Percentiles rank a stretch among this genome's conserved stretches.
Evolutionary conservation across 2,113 vertebrate species (phyloP).

Genomic region (Sturnus vulgaris): DNA sequence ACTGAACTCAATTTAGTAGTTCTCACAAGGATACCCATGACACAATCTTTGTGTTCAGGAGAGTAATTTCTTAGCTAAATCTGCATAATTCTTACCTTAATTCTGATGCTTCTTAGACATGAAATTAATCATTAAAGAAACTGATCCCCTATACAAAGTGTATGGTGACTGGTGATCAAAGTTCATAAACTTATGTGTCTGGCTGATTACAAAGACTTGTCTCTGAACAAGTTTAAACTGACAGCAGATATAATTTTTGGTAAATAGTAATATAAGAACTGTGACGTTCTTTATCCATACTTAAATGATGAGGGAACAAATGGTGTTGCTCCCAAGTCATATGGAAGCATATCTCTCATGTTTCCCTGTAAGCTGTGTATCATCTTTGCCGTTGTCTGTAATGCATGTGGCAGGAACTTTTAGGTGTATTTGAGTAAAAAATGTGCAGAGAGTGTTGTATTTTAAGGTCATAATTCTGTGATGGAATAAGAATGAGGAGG

Average conservation of each 20-base stretch:
- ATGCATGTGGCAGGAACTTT: neutral
- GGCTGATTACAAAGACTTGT: neutral
- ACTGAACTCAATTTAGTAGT: neutral
- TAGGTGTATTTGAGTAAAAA: neutral
- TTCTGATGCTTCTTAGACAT: neutral
- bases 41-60: neutral
- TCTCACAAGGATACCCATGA: neutral
- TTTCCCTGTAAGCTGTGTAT: neutral
- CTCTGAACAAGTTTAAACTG: neutral
- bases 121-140: neutral
- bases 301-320: neutral
- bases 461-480: neutral
- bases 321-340: neutral
- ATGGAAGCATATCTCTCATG: rapidly evolving
- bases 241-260: neutral
- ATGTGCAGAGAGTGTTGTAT: neutral
- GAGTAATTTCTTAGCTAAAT: neutral
- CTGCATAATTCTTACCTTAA: neutral
- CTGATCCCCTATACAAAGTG: neutral
- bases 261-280: neutral
- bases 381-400: neutral
- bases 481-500: neutral
- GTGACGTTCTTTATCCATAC: neutral
- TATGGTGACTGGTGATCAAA: neutral
- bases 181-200: neutral